Evolutionary conservation across 2,888 invertebrate genomes (phyloP).

Genomic region (Tyria jacobaeae): DNA sequence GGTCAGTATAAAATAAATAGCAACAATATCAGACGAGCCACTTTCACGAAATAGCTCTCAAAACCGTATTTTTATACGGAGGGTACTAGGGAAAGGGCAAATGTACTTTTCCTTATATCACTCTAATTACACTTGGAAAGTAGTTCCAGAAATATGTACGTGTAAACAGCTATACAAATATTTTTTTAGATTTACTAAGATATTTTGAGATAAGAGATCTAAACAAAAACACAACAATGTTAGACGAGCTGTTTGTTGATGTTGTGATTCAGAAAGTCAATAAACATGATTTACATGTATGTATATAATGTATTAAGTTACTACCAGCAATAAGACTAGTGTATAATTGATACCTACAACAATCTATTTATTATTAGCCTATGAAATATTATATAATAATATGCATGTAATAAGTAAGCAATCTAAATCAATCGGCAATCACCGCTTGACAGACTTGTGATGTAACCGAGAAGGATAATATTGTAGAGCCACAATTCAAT

Average conservation of each 20-base stretch:
- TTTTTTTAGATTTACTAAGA: not conserved
- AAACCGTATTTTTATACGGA: slow-evolving; percentile 46
- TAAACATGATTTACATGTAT: too few relatives aligned
- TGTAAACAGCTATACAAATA: not conserved
- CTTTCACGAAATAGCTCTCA: slow-evolving; percentile 46
- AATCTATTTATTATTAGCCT: too few relatives aligned
- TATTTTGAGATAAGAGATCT: not conserved
- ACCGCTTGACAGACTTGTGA: too few relatives aligned
- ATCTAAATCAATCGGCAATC: too few relatives aligned
- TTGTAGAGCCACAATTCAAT: too few relatives aligned
- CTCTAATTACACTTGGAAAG: slow-evolving; percentile 36
- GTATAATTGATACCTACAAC: too few relatives aligned
- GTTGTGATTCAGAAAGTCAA: not conserved
- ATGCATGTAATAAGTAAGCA: too few relatives aligned
- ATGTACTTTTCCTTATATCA: slow-evolving; percentile 37
- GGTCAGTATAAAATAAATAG: slow-evolving; percentile 48
- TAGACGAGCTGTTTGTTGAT: too few relatives aligned
- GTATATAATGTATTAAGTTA: too few relatives aligned
- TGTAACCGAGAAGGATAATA: too few relatives aligned
- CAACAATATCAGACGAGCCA: slow-evolving; percentile 46
- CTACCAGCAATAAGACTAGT: too few relatives aligned
- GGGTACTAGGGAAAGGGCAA: slow-evolving; percentile 40
- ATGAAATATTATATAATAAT: too few relatives aligned
- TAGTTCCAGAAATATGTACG: slow-evolving; percentile 5
- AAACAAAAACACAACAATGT: not conserved